These are phyloP conservation scores for Uloborus plumipes DNA, from an alignment of 2,888 invertebrate species.

Conservation along the genomic window DNA sequence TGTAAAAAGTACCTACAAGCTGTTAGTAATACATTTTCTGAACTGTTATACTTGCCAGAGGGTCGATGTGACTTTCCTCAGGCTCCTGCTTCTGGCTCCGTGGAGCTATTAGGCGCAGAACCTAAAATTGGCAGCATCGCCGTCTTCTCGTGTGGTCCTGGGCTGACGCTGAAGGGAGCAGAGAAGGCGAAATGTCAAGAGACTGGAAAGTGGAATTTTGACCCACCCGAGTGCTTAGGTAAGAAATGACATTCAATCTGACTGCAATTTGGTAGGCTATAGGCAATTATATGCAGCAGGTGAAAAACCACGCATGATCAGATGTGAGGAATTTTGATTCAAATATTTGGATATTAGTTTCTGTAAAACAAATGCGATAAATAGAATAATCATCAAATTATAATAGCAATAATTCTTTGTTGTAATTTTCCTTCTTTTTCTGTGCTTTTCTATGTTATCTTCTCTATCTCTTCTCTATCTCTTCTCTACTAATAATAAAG, in stretches of 20 bases:
- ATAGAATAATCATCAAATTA: too few species aligned
- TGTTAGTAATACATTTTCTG: too few species aligned
- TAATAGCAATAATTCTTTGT: too few species aligned
- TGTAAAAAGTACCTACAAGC: too few species aligned
- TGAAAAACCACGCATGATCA: too few species aligned
- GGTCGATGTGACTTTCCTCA: slow-evolving; percentile 21
- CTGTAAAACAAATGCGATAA: too few species aligned
- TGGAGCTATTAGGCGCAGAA: slow-evolving; percentile 4
- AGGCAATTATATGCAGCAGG: not conserved
- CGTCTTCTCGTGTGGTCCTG: slow-evolving; percentile 22
- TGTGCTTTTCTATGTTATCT: too few species aligned
- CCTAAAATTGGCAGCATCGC: slow-evolving; percentile 20
- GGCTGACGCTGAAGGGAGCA: slow-evolving; percentile 5
- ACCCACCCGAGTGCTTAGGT: slow-evolving; percentile 40
- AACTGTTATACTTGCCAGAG: not conserved
- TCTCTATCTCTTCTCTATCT: too few species aligned
- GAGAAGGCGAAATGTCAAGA: slow-evolving; percentile 25
- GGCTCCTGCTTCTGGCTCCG: slow-evolving; percentile 20
- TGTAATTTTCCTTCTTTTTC: too few species aligned
- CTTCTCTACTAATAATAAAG: too few species aligned
- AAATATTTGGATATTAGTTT: too few species aligned
- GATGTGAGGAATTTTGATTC: too few species aligned
- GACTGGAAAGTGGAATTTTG: slow-evolving; percentile 43
- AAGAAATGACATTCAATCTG: not conserved
- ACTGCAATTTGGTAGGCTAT: not conserved